A percentile compares a stretch with the other conserved stretches of the same genome.
These are phyloP conservation scores for Drosophila fulvimacula DNA, from an alignment of 2,888 invertebrate species.

Conservation along the genomic window DNA sequence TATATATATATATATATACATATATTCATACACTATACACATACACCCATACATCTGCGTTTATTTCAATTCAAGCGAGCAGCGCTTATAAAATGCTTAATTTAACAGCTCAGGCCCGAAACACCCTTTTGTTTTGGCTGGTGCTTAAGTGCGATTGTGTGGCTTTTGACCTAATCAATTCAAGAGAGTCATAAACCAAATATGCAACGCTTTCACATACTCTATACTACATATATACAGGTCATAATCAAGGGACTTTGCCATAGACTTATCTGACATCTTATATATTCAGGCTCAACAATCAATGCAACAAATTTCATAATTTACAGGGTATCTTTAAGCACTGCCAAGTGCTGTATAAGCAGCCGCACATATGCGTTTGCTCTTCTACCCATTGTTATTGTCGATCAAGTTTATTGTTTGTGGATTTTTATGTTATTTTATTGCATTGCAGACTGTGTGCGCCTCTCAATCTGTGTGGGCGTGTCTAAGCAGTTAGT, in stretches of 20 bases:
- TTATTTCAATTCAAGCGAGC: slow-evolving; percentile 44
- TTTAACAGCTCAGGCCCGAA: slow-evolving; percentile 54
- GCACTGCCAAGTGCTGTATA: not conserved
- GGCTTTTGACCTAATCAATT: slow-evolving; percentile 19
- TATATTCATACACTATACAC: too few species aligned
- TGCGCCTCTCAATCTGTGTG: not conserved
- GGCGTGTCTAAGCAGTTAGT: slow-evolving; percentile 2
- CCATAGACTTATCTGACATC: not conserved
- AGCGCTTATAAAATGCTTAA: slow-evolving; percentile 74
- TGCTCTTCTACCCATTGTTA: slow-evolving; percentile 14
- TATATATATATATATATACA: not conserved
- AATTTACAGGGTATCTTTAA: slow-evolving; percentile 12
- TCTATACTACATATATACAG: not conserved
- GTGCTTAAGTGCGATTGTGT: slow-evolving; percentile 17
- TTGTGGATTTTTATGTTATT: slow-evolving; percentile 60
- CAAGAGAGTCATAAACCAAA: slow-evolving; percentile 31
- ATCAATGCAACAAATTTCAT: not conserved
- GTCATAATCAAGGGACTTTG: not conserved
- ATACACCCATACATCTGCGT: slow-evolving; percentile 31
- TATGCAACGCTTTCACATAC: too few species aligned
- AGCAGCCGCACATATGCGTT: slow-evolving; percentile 27
- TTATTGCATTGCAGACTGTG: slow-evolving; percentile 46
- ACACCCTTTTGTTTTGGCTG: slow-evolving; percentile 1
- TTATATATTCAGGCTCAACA: not conserved
- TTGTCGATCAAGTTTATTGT: slow-evolving; percentile 49